Evolutionary conservation across 2,797 vertebrate genomes (phyloP), one percentile per base, ranked within the genome.

Genomic region (Cynopterus sphinx): DNA sequence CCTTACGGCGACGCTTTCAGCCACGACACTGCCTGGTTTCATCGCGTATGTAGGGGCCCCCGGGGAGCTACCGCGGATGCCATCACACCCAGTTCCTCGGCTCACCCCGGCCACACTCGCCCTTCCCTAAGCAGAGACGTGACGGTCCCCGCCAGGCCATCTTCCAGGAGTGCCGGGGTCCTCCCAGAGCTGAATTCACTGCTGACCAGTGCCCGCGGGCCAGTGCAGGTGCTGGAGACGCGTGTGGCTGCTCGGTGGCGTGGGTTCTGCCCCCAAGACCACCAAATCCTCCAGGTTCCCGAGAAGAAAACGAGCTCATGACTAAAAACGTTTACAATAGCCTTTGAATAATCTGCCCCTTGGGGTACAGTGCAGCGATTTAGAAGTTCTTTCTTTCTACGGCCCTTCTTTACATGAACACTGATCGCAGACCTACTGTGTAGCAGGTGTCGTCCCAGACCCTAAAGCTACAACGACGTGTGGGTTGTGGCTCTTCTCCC

Each of bases 391-490:
- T 59, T 24, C 55, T 43, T 77, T 39, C 33, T 22, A 26, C n/a
- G 12, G 46, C 24, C 63, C 22, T 5, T 49, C 6, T 17, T 46
- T 55, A 51, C 39, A 82, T 59, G 24, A n/a, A 12, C 41, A 28
- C 3, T 36, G 39, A 57, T 0, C 24, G 33, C n/a, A 82, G n/a
- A 41, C 26, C 78, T 55, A 4, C 28, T 36, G 2, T 9, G 63
- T 33, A 41, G 33, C 17, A 2, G 19, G 43, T 13, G 10, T 28
- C 19, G 9, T 15, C n/a, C 51, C 59, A 4, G 36, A 16, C 17
- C 31, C 28, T 4, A 79, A 65, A 9, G 53, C 19, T n/a, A 10
- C 1, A 0, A 1, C 0, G 10, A 7, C 0, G 4, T 4, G 5
- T 19, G 31, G 57, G 17, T 7, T 24, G 26, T 17, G 15, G 22